Percentiles rank a stretch among this genome's conserved stretches.
phyloP scores from a whole-genome alignment of 2,888 invertebrate species.

The Lymantria monacha region DNA sequence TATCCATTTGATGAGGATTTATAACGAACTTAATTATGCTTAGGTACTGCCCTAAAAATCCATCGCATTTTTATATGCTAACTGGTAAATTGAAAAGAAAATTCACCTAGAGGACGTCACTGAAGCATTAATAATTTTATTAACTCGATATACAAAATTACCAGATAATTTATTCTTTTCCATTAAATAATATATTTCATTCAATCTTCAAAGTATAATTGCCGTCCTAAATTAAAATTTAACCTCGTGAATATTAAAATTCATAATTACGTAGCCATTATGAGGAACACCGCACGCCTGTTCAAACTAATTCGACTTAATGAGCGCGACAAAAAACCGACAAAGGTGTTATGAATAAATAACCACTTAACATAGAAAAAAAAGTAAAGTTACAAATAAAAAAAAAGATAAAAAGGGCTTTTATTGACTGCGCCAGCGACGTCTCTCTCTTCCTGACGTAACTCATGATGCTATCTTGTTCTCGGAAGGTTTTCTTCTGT shows the following conservation, averaged over 20 bases:
- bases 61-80: no score
- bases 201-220: slow-evolving; percentile 12
- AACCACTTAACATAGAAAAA: slow-evolving; percentile 60
- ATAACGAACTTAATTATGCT: no score
- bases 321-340: slow-evolving; percentile 67
- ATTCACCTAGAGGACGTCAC: no score
- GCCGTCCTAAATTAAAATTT: slow-evolving; percentile 20
- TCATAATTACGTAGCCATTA: slow-evolving; percentile 29
- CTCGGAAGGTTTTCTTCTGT: slow-evolving; percentile 60
- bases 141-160: neutral
- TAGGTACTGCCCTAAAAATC: no score
- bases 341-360: slow-evolving; percentile 80
- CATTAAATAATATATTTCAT: slow-evolving; percentile 8
- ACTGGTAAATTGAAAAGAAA: no score
- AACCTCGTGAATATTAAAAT: slow-evolving; percentile 26
- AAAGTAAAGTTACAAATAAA: slow-evolving; percentile 24
- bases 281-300: slow-evolving; percentile 41
- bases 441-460: slow-evolving; percentile 64
- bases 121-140: no score
- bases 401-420: slow-evolving; percentile 41
- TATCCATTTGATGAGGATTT: no score
- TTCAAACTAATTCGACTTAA: slow-evolving; percentile 63
- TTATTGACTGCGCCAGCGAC: slow-evolving; percentile 70
- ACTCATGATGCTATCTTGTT: slow-evolving; percentile 76
- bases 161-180: neutral